A percentile compares a stretch with the other conserved stretches of the same genome.
phyloP scores from a whole-genome alignment of 1,140 invertebrate genomes.

The Steinernema khuongi region DNA sequence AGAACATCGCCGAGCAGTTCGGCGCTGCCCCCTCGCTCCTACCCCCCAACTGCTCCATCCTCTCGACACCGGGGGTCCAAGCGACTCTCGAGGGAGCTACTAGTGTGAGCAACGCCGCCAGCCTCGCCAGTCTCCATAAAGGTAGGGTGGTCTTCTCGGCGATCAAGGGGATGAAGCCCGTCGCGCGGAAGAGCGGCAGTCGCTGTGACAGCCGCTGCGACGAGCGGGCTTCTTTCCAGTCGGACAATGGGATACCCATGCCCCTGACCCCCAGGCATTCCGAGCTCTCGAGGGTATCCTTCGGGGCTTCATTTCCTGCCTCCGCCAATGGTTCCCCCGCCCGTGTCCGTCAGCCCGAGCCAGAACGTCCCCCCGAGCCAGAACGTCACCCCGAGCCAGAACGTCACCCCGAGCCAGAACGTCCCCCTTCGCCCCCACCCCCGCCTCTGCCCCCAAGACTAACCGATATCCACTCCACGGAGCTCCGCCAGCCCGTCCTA shows the following conservation, averaged over 20 bases:
- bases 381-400: background rate
- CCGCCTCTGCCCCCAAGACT: background rate
- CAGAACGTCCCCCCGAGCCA: background rate
- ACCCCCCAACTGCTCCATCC: background rate
- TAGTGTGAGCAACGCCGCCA: background rate
- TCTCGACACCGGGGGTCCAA: background rate
- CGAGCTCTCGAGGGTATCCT: background rate
- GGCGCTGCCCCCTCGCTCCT: background rate
- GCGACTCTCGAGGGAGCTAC: background rate
- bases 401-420: background rate
- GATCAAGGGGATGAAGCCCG: background rate
- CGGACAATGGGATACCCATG: background rate
- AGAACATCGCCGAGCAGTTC: constrained; percentile 11
- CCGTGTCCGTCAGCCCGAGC: background rate
- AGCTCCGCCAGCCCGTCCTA: background rate
- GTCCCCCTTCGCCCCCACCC: background rate
- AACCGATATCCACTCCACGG: background rate
- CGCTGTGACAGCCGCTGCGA: background rate
- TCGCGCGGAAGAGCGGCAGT: background rate
- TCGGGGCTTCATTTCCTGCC: background rate
- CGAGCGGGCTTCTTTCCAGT: background rate
- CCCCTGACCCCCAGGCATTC: background rate
- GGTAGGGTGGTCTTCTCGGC: background rate
- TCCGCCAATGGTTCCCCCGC: background rate
- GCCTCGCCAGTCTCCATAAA: constrained; percentile 1